A percentile compares a stretch with the other conserved stretches of the same genome.
phyloP scores from a whole-genome alignment of 2,797 vertebrate species.

The Etheostoma nigrum region DNA sequence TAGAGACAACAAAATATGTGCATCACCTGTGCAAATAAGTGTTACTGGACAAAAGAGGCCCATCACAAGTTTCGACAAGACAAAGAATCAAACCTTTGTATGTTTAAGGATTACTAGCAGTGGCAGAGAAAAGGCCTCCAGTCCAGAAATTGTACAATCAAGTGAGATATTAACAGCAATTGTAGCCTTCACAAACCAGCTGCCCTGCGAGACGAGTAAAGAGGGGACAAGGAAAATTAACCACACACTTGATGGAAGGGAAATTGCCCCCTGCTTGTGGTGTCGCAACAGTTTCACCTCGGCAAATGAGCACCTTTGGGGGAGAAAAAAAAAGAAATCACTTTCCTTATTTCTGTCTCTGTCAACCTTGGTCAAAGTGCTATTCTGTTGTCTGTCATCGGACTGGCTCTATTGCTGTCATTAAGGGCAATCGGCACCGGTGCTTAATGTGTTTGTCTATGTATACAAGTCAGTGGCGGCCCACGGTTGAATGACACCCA shows the following conservation, averaged over 20 bases:
- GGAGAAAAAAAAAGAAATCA: constrained; percentile 45
- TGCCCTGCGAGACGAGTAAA: constrained; percentile 49
- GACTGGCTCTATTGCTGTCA: constrained; percentile 81
- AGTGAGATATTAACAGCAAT: constrained; percentile 80
- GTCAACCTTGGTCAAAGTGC: constrained; percentile 76
- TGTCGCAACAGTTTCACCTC: constrained; percentile 66
- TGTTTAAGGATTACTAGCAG: constrained; percentile 47
- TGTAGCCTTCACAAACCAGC: constrained; percentile 71
- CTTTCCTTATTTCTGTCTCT: constrained; percentile 79
- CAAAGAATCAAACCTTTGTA: constrained; percentile 7
- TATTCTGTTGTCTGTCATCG: constrained; percentile 78
- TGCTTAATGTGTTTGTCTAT: constrained; percentile 84
- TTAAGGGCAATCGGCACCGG: constrained; percentile 72
- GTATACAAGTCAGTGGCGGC: constrained; percentile 65
- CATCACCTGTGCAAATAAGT: background rate
- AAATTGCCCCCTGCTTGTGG: constrained; percentile 66
- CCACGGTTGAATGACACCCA: constrained; percentile 81
- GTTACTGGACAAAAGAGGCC: constrained; percentile 8
- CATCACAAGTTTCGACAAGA: constrained; percentile 4
- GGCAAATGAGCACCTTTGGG: constrained; percentile 77
- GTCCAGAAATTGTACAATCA: constrained; percentile 71
- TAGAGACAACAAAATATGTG: background rate
- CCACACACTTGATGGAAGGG: constrained; percentile 73
- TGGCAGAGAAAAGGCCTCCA: constrained; percentile 44
- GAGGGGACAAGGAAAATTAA: constrained; percentile 79